Evolutionary conservation across 2,888 invertebrate species (phyloP), one percentile per base, ranked within the genome.

Genomic region (Notodonta dromedarius): DNA sequence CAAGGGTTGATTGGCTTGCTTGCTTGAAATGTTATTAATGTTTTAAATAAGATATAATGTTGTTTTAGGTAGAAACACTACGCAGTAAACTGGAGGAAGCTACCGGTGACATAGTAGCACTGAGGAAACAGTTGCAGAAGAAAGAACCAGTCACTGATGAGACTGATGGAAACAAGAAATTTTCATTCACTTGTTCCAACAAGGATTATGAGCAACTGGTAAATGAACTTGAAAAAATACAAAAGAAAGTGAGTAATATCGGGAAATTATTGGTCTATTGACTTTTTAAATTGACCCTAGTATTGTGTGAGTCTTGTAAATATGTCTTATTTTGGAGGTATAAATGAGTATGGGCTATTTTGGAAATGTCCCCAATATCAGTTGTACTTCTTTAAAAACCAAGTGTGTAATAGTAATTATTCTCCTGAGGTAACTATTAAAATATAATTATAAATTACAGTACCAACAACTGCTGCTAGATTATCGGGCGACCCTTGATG

Each of bases 401-500:
- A n/a, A n/a, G n/a, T n/a, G n/a, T n/a, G n/a, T n/a, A n/a, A n/a
- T n/a, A n/a, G n/a, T n/a, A n/a, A n/a, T n/a, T n/a, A n/a, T n/a
- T n/a, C n/a, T n/a, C n/a, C n/a, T n/a, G n/a, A n/a, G n/a, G n/a
- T n/a, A n/a, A 24, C 24, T 24, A 24, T 24, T 24, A 24, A 24
- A 24, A 24, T 24, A 24, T 24, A 24, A 24, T 24, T 24, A 24
- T 24, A 51, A 14, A 56, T 84, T 52, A 11, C 81, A 97, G 96
- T 96, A 95, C 83, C 94, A 94, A 70, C 96, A 97, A 86, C 86
- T 97, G 56, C 95, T 96, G 77, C 91, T 95, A 55, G 97, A 98
- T 86, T 94, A 98, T 44, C 95, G 97, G 83, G 95, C 96, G 7
- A 94, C 97, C 40, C 86, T 98, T 54, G 98, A 98, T 85, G 98